Base-by-base conservation (phyloP, 2,797 vertebrate genomes). In the Crocidura indochinensis region DNA sequence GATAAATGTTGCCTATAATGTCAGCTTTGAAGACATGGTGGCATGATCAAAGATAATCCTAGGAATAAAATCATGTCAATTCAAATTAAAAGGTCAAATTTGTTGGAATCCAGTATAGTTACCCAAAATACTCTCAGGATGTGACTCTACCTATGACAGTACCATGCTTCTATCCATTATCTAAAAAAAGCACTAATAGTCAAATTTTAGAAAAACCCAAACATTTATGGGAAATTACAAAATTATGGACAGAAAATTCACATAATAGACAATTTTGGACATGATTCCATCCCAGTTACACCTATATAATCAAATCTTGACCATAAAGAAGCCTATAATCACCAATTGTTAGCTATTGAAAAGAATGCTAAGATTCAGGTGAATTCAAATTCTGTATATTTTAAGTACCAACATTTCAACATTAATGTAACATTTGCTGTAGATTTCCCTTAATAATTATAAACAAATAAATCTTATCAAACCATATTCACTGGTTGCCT, bases 21-120 rank as follows among this genome's bases (percentile, higher is more conserved):
- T 46, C n/a, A 84, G 71, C 20, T 26, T 78, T 51, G 81, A 67
- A 94, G 64, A 11, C 76, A 77, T 11, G 29, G 5, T 69, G n/a
- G 47, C n/a, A 83, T 74, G 27, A 83, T 46, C 0, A 1, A 64
- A 90, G 71, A 65, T 29, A 44, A 10, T 69, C 8, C 60, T 47
- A n/a, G 24, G 29, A 78, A 68, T 74, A 24, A 29, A 76, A 73
- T 86, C 44, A 82, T 76, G 47, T 84, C 24, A 29, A 87, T 79
- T 76, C 44, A 78, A 94, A 38, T 38, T 38, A 38, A 95, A 92
- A 27, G 29, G 29, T 80, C 78, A 80, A 84, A 80, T 27, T 11
- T 29, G 10, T 71, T 26, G 53, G 44, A 24, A 85, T 84, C 22
- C 2, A 77, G 2, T 68, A 51, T n/a, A 91, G n/a, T 62, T 62